Conservation (phyloP, 2,888 invertebrate species). For the Tipula confusa region DNA sequence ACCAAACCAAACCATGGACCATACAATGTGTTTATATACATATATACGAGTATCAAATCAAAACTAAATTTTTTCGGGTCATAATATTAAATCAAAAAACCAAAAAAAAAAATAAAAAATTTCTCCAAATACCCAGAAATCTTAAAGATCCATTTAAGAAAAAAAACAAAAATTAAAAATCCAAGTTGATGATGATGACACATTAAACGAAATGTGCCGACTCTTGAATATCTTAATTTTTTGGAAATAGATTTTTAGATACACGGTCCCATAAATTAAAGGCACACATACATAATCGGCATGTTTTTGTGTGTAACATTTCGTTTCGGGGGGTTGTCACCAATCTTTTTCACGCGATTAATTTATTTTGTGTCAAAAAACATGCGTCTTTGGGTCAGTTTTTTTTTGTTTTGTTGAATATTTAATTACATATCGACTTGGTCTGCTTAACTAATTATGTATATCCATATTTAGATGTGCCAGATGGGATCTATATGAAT, state of each 20-base stretch:
- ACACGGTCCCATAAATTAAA: not conserved
- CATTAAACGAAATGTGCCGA: not conserved
- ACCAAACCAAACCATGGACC: not conserved
- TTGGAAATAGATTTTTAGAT: not conserved
- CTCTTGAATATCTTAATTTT: not conserved
- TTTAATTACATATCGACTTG: not conserved
- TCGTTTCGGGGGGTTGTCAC: conserved; percentile 30
- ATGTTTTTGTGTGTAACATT: not conserved
- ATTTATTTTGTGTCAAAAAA: conserved; percentile 20
- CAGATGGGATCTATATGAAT: not conserved
- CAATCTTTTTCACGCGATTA: conserved; percentile 30
- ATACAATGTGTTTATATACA: not conserved
- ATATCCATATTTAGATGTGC: not conserved
- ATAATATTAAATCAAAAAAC: not conserved
- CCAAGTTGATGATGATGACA: not conserved
- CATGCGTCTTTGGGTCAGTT: not conserved
- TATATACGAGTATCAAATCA: not conserved
- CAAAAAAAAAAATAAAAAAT: not conserved
- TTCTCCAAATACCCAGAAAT: not conserved
- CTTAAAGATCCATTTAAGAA: not conserved
- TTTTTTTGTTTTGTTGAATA: not conserved
- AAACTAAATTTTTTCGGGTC: not conserved
- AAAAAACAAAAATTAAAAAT: not conserved
- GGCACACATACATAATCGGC: not conserved
- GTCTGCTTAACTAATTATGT: not conserved